Evolutionary conservation across 1,140 invertebrate genomes (phyloP), one percentile per base, ranked within the genome.

Genomic region (Drosophila quadrilineata): DNA sequence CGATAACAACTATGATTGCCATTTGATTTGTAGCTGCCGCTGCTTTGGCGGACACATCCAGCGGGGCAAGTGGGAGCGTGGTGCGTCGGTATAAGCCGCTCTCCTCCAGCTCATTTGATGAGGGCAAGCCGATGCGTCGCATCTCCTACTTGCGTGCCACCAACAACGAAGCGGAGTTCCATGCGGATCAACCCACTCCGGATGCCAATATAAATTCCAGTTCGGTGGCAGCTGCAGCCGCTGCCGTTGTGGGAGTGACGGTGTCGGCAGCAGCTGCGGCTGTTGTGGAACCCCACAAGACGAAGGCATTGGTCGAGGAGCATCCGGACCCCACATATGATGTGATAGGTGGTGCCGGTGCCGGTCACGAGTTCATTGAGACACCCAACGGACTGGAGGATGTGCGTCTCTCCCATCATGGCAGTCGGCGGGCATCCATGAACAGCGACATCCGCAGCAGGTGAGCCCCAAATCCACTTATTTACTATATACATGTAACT

Each of bases 101-200:
- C 6, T 43, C 75, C 17, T 87, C 86, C 10, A 69, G 75, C 33
- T 80, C 74, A 17, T 84, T 84, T 36, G 95, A 97, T 82, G 95
- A 95, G 75, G 95, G 96, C 74, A 94, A 96, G 62, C 93, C 95
- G 9, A 95, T 95, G 82, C 92, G 97, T 75, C 91, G 97, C 66
- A 96, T 97, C 36, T 98, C 96, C 1, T 98, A 98, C 90, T 90
- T 98, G 62, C 96, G 96, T 91, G 97, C 97, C 5, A 98, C 96
- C 16, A 93, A 88, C 43, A 88, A 89, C 24, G 88, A 89, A 63
- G 52, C 70, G 14, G 86, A 89, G 12, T 89, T 73, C 71, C 91
- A 94, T 92, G 93, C 84, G 0, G 76, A 62, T 1, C 49, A 58
- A 9, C 12, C 70, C 0, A 28, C n/a, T n/a, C n/a, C 59, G 3